Percentiles rank a stretch among this genome's conserved stretches.
These are phyloP conservation scores for Sebastes nivosus DNA, from an alignment of 2,797 vertebrate species.

Conservation along the genomic window DNA sequence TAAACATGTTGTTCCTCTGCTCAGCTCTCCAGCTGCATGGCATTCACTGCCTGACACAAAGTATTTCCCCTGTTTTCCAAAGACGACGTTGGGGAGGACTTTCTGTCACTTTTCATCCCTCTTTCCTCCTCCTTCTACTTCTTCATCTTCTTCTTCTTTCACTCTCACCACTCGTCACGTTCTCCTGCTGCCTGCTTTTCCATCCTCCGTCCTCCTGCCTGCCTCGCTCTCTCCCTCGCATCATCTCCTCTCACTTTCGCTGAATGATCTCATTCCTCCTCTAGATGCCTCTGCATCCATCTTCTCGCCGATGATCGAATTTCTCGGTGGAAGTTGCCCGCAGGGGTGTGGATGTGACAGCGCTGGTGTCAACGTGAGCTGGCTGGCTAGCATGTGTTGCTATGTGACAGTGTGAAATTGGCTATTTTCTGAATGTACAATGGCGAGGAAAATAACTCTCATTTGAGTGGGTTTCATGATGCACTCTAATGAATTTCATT, in stretches of 20 bases:
- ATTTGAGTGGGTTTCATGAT: slow-evolving; percentile 9
- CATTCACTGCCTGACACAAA: slow-evolving; percentile 14
- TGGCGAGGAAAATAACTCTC: slow-evolving; percentile 23
- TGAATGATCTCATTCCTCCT: slow-evolving; percentile 53
- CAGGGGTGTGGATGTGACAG: slow-evolving; percentile 51
- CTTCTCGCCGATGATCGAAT: slow-evolving; percentile 38
- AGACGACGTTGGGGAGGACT: background rate
- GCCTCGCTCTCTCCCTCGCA: slow-evolving; percentile 36
- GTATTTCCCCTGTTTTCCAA: slow-evolving; percentile 16
- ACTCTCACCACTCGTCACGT: slow-evolving; percentile 25
- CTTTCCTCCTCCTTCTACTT: background rate
- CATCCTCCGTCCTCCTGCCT: slow-evolving; percentile 37
- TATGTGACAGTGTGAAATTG: slow-evolving; percentile 40
- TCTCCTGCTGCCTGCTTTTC: slow-evolving; percentile 32
- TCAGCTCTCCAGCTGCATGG: slow-evolving; percentile 1
- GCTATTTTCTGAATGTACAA: slow-evolving; percentile 33
- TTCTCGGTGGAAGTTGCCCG: slow-evolving; percentile 56
- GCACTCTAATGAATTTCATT: slow-evolving; percentile 8
- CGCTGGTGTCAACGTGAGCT: slow-evolving; percentile 42
- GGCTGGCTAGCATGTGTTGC: slow-evolving; percentile 26
- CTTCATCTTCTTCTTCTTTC: background rate
- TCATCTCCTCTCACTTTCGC: slow-evolving; percentile 38
- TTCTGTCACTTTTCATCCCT: slow-evolving; percentile 27
- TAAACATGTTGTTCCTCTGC: slow-evolving; percentile 1
- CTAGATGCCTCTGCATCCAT: slow-evolving; percentile 38